Base-by-base conservation (phyloP, 1,140 invertebrate species). In the Periplaneta americana region DNA sequence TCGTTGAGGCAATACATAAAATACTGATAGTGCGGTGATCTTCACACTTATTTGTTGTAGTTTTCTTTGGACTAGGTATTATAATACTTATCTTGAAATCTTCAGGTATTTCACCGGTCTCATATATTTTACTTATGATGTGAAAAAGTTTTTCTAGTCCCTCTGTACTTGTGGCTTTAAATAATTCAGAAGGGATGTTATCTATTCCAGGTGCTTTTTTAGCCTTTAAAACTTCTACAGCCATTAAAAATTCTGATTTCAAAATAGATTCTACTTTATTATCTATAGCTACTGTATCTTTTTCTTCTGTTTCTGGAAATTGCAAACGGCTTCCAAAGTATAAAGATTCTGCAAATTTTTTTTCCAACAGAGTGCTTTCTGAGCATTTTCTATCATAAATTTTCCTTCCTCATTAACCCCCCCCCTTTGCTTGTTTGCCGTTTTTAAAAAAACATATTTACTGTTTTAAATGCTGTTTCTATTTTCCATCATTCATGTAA, bases 141-240 rank as follows among this genome's bases (percentile, higher is more conserved):
- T 80, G 35, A 37, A 35, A 82, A 18, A 82, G 39, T 37, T 13
- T 75, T 32, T 34, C 8, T 80, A 80, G 75, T 80, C 39, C 15
- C 34, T 80, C 76, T 75, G 31, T 74, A 34, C 82, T 66, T 39
- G 33, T n/a, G n/a, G 34, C 76, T 32, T 80, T 82, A 15, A 82
- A 37, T 48, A 82, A 32, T 82, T 82, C 82, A 35, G 78, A 36
- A 10, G 57, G 78, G 33, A 80, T 82, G 4, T 82, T 35, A 34
- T 82, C 82, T 13, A 82, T 76, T n/a, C 79, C 79, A 33, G 66
- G 78, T 75, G 78, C 82, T 80, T 80, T 82, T 35, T 80, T 74
- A 18, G 35, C 75, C 32, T 82, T 80, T 37, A 82, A 75, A 75
- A 80, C 74, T 74, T 78, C 33, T 34, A 82, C n/a, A n/a, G 75